Base-by-base conservation (phyloP, 2,888 invertebrate species). In the Bursaphelenchus okinawaensis region DNA sequence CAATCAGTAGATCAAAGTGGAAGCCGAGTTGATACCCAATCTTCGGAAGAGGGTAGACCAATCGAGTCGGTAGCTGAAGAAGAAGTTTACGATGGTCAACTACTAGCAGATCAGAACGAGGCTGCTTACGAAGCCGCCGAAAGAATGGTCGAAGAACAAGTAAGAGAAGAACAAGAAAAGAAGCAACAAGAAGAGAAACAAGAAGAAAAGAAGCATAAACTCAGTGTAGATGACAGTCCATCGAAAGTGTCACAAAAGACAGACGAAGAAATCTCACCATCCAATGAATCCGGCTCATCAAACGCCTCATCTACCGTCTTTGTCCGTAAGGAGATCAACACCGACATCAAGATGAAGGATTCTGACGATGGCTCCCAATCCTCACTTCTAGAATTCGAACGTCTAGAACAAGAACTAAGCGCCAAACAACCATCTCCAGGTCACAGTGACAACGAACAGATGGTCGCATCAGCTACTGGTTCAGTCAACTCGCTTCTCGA, bases 371-470 rank as follows among this genome's bases (percentile, higher is more conserved):
- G 76, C 19, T 75, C 75, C 0, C 62, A 76, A 52, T 71, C 70
- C 7, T 78, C 75, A 52, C 71, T 79, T 4, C 77, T 79, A 68
- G 82, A 82, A 60, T 82, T 82, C 40, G 82, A 82, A 55, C 69
- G 82, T 19, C 62, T 82, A 0, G 82, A 82, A 52, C 70, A 68
- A 20, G 75, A 79, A 58, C 62, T 82, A 4, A 63, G 61, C 6
- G 54, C 71, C 29, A 75, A 75, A 52, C 79, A 79, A 20, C 68
- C 70, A 27, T 75, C 76, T 50, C 67, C 76, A 52, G 75, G 75
- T 40, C 66, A 74, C 50, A 75, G 73, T 6, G 79, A 81, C 60
- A 68, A 76, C 12, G 80, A 80, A 50, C 66, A 77, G 19, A 63
- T 73, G n/a, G 55, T 22, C 20, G 62, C 27, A 19, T 28, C 67